These are phyloP conservation scores for Ochropleura leucogaster DNA, from an alignment of 2,888 invertebrate genomes.

Conservation along the genomic window DNA sequence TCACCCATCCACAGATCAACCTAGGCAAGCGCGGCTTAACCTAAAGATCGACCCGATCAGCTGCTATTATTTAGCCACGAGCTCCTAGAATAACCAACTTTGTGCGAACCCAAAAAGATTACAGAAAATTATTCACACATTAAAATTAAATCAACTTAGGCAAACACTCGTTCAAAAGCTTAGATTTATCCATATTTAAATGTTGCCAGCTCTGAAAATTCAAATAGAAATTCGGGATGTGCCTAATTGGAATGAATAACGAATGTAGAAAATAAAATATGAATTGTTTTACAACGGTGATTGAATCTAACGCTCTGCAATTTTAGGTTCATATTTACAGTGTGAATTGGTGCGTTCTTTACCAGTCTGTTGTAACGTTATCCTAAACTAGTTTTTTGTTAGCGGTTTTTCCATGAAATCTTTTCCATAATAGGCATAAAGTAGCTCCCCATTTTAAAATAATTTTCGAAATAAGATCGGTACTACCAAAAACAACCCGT, in stretches of 20 bases:
- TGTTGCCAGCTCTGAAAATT: slow-evolving; percentile 32
- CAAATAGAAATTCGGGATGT: slow-evolving; percentile 27
- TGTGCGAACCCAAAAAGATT: slow-evolving; percentile 28
- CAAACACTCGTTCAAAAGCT: slow-evolving; percentile 21
- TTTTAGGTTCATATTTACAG: background rate
- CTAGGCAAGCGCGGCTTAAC: no score
- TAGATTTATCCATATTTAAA: slow-evolving; percentile 29
- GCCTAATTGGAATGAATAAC: slow-evolving; percentile 35
- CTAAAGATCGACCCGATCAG: no score
- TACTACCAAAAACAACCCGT: no score
- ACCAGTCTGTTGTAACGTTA: background rate
- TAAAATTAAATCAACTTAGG: slow-evolving; percentile 41
- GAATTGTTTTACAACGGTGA: slow-evolving; percentile 12
- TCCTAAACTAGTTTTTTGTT: background rate
- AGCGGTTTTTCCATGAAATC: background rate
- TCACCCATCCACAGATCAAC: no score
- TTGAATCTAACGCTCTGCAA: background rate
- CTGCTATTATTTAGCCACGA: no score
- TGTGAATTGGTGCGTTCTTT: background rate
- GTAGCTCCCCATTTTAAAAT: no score
- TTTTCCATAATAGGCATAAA: no score
- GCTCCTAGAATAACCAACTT: no score
- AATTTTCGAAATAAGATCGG: no score
- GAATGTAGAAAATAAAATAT: slow-evolving; percentile 19
- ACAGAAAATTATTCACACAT: slow-evolving; percentile 21